These are phyloP conservation scores for Phrixothrix hirtus DNA, from an alignment of 2,888 invertebrate genomes.

Conservation along the genomic window DNA sequence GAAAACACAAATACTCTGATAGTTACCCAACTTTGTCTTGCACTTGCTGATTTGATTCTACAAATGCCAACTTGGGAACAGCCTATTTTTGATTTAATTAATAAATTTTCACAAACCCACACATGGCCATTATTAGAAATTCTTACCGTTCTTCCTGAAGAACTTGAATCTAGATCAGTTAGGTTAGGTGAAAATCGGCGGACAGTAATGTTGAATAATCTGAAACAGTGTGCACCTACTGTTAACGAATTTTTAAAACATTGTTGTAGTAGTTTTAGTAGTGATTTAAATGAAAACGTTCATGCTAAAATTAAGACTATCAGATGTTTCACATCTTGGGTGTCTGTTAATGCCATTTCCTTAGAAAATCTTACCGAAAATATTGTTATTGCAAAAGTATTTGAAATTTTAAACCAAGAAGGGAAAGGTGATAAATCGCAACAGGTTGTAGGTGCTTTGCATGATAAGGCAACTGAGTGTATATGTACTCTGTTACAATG, in stretches of 20 bases:
- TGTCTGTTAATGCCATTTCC: constrained; percentile 79
- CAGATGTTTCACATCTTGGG: constrained; percentile 90
- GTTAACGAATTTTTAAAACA: constrained; percentile 80
- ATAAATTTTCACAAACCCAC: constrained; percentile 71
- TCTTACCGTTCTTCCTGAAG: constrained; percentile 93
- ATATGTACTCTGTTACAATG: constrained; percentile 83
- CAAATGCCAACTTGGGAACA: constrained; percentile 94
- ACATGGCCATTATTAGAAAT: constrained; percentile 88
- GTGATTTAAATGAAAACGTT: constrained; percentile 68
- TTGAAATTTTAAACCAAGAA: constrained; percentile 63
- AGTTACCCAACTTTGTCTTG: constrained; percentile 89
- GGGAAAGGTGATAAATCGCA: constrained; percentile 43
- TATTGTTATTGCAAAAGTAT: constrained; percentile 72
- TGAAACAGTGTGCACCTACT: constrained; percentile 73
- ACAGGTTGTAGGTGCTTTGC: constrained; percentile 59
- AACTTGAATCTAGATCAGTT: constrained; percentile 80
- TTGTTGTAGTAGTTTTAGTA: constrained; percentile 68
- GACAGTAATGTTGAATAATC: constrained; percentile 79
- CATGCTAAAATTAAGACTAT: constrained; percentile 74
- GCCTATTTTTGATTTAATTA: constrained; percentile 82
- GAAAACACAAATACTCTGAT: constrained; percentile 81
- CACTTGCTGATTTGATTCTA: constrained; percentile 89
- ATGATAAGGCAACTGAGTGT: constrained; percentile 90
- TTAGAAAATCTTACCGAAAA: constrained; percentile 74
- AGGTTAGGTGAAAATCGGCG: constrained; percentile 89